phyloP scores from a whole-genome alignment of 2,113 vertebrate species.

The Dicentrarchus labrax region DNA sequence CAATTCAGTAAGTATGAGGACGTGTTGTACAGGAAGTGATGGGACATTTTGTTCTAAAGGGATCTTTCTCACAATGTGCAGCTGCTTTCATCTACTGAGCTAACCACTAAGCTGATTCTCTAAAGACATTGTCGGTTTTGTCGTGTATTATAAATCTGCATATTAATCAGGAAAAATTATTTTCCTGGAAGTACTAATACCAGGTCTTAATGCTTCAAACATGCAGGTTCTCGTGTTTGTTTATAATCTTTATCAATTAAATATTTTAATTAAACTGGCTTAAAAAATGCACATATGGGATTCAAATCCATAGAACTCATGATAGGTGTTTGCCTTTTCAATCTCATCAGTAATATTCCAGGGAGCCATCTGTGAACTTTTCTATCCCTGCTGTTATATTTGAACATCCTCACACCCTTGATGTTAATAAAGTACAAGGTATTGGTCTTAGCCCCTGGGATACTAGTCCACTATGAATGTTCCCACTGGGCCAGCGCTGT shows the following conservation, averaged over 20 bases:
- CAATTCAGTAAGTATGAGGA: no score
- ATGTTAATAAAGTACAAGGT: constrained; percentile 60
- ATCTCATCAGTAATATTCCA: constrained; percentile 55
- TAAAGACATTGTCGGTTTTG: background rate
- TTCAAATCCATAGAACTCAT: constrained; percentile 31
- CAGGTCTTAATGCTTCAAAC: constrained; percentile 11
- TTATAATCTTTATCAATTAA: constrained; percentile 56
- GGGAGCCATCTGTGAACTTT: constrained; percentile 56
- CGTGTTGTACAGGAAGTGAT: background rate
- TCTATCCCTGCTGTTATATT: constrained; percentile 46
- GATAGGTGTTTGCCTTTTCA: constrained; percentile 49
- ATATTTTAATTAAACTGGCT: constrained; percentile 54
- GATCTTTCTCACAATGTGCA: background rate
- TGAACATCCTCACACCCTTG: constrained; percentile 44
- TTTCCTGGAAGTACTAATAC: constrained; percentile 3
- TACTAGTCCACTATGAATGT: constrained; percentile 41
- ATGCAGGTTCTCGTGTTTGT: constrained; percentile 1
- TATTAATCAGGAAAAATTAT: constrained; percentile 11
- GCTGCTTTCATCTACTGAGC: background rate
- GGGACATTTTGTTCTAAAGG: background rate
- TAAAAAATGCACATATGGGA: constrained; percentile 48
- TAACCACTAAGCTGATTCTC: background rate
- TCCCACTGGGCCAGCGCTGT: constrained; percentile 36
- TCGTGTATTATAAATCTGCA: constrained; percentile 12
- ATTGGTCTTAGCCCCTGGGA: constrained; percentile 49